Percentiles rank a stretch among this genome's conserved stretches.
Evolutionary conservation across 2,797 vertebrate species (phyloP).

Genomic region (Stomatorhinus walkeri): DNA sequence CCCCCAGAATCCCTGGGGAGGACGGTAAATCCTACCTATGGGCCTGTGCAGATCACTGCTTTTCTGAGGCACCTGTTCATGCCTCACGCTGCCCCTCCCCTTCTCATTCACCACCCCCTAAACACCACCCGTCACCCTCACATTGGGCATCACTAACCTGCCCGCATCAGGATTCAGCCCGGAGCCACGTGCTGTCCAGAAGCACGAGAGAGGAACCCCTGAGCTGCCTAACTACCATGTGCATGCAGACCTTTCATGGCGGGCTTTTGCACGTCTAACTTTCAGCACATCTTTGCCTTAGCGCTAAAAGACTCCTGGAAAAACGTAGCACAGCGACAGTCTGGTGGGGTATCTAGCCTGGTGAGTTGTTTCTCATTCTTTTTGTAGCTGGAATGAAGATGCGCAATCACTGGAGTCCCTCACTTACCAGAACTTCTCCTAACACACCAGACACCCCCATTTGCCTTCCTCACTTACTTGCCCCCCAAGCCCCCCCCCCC

Average conservation of each 20-base stretch:
- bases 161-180: background rate
- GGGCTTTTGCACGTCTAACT: background rate
- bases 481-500: background rate
- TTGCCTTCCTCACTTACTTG: background rate
- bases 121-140: background rate
- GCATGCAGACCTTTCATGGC: background rate
- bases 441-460: background rate
- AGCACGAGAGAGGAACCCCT: background rate
- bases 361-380: background rate
- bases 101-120: conserved; percentile 24
- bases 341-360: background rate
- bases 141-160: background rate
- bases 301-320: background rate
- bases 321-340: background rate
- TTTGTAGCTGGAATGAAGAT: background rate
- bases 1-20: conserved; percentile 51
- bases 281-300: background rate
- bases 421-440: background rate
- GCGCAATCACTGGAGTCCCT: background rate
- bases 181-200: background rate
- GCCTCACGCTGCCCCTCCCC: background rate
- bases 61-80: conserved; percentile 4
- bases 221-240: background rate
- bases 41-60: conserved; percentile 50
- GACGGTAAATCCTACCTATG: conserved; percentile 67